Conservation (phyloP, 2,888 invertebrate genomes). For the Aphelenchoides bicaudatus region DNA sequence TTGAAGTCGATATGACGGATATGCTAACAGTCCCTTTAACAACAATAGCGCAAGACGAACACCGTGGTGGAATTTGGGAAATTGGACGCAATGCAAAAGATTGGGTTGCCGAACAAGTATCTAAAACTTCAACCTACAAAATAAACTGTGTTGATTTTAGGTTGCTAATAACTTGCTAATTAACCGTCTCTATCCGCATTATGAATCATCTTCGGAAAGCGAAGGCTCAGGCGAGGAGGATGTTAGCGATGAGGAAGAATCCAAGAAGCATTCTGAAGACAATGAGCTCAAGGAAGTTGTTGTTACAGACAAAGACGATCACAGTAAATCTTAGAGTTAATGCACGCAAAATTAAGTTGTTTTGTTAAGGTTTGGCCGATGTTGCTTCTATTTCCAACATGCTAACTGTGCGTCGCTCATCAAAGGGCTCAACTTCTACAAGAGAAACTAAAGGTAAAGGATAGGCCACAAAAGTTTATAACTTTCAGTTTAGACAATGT, state of each 20-base stretch:
- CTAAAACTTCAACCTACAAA: too few species aligned
- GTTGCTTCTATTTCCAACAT: not conserved
- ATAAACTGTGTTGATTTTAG: too few species aligned
- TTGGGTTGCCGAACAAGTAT: conserved; percentile 39
- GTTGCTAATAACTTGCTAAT: conserved; percentile 32
- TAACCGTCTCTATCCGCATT: conserved; percentile 26
- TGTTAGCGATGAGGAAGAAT: conserved; percentile 8
- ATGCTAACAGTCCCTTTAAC: conserved; percentile 36
- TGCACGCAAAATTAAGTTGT: too few species aligned
- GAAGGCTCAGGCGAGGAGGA: conserved; percentile 22
- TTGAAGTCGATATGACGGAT: conserved; percentile 50
- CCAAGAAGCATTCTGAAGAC: conserved; percentile 19
- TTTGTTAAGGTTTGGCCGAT: too few species aligned
- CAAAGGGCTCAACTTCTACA: not conserved
- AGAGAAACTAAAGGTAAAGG: not conserved
- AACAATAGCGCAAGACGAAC: conserved; percentile 23
- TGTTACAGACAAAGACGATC: too few species aligned
- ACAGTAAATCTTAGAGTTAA: too few species aligned
- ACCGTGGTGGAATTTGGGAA: conserved; percentile 22
- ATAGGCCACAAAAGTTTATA: not conserved
- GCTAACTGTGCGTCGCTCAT: not conserved
- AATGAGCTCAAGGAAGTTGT: conserved; percentile 4
- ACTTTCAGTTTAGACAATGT: conserved; percentile 9
- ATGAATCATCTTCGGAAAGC: conserved; percentile 25
- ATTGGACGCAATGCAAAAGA: conserved; percentile 33